Percentiles rank a stretch among this genome's conserved stretches.
phyloP scores from a whole-genome alignment of 1,140 invertebrate genomes.

The Whitmania pigra region DNA sequence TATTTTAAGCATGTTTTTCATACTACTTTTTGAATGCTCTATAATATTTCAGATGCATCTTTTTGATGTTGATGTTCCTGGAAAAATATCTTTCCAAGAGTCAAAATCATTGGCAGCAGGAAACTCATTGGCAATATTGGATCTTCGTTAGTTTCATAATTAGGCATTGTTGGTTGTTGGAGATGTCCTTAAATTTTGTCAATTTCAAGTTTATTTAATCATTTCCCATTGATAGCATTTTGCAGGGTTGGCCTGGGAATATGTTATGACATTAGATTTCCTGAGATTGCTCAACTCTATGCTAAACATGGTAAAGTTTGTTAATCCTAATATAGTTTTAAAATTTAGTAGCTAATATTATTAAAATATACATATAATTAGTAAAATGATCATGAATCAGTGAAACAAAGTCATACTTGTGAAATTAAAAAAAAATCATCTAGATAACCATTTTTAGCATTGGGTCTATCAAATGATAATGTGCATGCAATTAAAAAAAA shows the following conservation, averaged over 20 bases:
- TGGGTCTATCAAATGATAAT: no score
- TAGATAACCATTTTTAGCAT: no score
- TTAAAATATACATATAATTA: no score
- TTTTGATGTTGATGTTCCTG: slow-evolving; percentile 87
- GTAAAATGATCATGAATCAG: no score
- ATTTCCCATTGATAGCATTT: slow-evolving; percentile 40
- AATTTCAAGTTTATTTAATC: neutral
- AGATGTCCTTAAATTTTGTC: slow-evolving; percentile 1
- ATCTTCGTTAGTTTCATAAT: slow-evolving; percentile 44
- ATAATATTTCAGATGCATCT: slow-evolving; percentile 60
- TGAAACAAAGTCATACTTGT: no score
- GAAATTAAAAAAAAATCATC: no score
- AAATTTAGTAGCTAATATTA: neutral
- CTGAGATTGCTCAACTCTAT: slow-evolving; percentile 73
- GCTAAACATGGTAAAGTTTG: slow-evolving; percentile 51
- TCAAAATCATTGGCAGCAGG: slow-evolving; percentile 69
- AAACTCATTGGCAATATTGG: slow-evolving; percentile 59
- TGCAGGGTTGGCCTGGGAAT: slow-evolving; percentile 78
- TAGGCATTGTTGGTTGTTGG: slow-evolving; percentile 16
- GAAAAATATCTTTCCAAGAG: slow-evolving; percentile 82
- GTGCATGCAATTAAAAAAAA: no score
- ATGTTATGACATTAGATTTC: slow-evolving; percentile 85
- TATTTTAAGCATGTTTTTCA: neutral
- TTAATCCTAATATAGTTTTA: neutral
- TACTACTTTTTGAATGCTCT: no score